A percentile compares a stretch with the other conserved stretches of the same genome.
These are phyloP conservation scores for Teleopsis dalmanni DNA, from an alignment of 1,140 invertebrate genomes.

Conservation along the genomic window DNA sequence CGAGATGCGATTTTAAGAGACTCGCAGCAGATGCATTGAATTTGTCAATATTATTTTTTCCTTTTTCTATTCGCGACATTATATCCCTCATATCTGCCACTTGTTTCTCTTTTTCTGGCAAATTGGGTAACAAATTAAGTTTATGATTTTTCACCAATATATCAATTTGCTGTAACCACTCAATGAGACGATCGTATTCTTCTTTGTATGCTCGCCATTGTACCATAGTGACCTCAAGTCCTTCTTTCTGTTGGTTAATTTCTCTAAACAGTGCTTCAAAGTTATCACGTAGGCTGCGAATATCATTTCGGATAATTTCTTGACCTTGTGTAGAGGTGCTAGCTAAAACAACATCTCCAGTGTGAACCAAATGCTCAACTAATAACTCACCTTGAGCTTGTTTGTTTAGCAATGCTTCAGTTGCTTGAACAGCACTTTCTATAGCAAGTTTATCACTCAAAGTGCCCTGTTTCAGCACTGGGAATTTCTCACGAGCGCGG, in stretches of 20 bases:
- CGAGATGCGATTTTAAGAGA: slow-evolving; percentile 74
- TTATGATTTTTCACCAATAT: slow-evolving; percentile 87
- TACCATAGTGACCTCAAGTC: slow-evolving; percentile 70
- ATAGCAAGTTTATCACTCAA: slow-evolving; percentile 80
- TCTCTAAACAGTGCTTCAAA: slow-evolving; percentile 81
- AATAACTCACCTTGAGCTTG: slow-evolving; percentile 83
- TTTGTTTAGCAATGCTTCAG: slow-evolving; percentile 79
- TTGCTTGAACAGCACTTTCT: slow-evolving; percentile 76
- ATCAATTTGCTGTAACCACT: slow-evolving; percentile 91
- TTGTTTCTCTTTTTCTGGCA: slow-evolving; percentile 79
- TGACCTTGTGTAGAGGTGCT: slow-evolving; percentile 73
- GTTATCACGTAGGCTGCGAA: slow-evolving; percentile 71
- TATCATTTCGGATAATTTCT: slow-evolving; percentile 74
- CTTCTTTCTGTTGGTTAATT: slow-evolving; percentile 74
- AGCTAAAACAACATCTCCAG: slow-evolving; percentile 75
- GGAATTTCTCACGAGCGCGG: slow-evolving; percentile 79
- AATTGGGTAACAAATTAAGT: slow-evolving; percentile 69
- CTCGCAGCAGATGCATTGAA: slow-evolving; percentile 71
- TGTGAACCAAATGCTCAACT: slow-evolving; percentile 77
- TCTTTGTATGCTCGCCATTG: slow-evolving; percentile 88
- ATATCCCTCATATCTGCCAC: slow-evolving; percentile 73
- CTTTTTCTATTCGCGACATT: slow-evolving; percentile 64
- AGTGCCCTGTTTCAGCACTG: slow-evolving; percentile 73
- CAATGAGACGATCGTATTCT: slow-evolving; percentile 81
- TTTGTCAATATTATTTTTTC: slow-evolving; percentile 76